phyloP scores from a whole-genome alignment of 1,140 invertebrate species.

The Dinoponera quadriceps region DNA sequence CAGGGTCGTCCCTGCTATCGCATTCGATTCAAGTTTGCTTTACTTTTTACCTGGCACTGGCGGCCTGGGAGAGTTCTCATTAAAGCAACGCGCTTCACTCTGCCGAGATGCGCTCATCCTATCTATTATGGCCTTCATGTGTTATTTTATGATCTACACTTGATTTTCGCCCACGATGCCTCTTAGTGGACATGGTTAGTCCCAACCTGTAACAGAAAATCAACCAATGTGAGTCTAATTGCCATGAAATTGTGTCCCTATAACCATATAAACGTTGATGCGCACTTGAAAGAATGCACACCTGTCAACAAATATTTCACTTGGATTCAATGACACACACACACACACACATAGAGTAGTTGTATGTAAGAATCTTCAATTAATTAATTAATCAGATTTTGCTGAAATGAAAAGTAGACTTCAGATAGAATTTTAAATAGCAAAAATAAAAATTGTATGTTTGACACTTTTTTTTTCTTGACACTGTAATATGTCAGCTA shows the following conservation, averaged over 20 bases:
- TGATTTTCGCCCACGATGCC: slow-evolving; percentile 82
- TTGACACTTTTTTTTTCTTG: not conserved
- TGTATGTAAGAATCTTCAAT: not conserved
- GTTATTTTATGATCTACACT: slow-evolving; percentile 82
- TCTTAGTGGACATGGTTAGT: slow-evolving; percentile 85
- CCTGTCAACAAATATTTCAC: not conserved
- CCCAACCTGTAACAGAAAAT: slow-evolving; percentile 80
- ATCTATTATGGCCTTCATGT: slow-evolving; percentile 84
- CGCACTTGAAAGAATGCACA: not conserved
- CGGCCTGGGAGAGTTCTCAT: slow-evolving; percentile 86
- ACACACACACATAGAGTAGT: not conserved
- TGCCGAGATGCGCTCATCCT: slow-evolving; percentile 85
- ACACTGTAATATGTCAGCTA: not conserved
- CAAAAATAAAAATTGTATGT: not conserved
- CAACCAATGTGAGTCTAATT: slow-evolving; percentile 4
- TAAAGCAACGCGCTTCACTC: slow-evolving; percentile 85
- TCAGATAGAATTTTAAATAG: not conserved
- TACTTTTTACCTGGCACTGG: slow-evolving; percentile 84
- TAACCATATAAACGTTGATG: no score
- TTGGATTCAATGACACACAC: not conserved
- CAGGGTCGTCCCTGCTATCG: not conserved
- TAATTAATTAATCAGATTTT: not conserved
- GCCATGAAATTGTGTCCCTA: slow-evolving; percentile 7
- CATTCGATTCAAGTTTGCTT: slow-evolving; percentile 44
- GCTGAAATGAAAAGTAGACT: not conserved